Conservation (phyloP, 2,888 invertebrate species). For the Drosophila neonasuta region DNA sequence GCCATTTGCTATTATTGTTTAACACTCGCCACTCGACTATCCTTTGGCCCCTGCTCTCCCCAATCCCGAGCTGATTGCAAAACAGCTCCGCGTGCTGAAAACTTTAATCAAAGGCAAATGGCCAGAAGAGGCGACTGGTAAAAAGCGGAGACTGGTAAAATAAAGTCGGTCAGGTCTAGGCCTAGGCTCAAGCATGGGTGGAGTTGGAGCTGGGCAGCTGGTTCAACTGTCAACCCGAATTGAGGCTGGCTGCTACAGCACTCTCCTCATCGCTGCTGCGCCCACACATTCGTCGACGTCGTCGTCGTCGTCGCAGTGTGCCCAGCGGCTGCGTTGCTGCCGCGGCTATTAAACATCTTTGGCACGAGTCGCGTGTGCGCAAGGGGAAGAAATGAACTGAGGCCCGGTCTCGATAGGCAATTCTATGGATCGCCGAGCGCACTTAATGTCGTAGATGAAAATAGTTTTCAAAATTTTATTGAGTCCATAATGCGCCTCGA, state of each 20-base stretch:
- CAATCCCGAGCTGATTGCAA: slow-evolving; percentile 48
- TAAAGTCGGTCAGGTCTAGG: slow-evolving; percentile 63
- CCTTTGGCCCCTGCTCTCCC: neutral
- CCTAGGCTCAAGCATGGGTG: slow-evolving; percentile 36
- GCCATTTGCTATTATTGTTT: slow-evolving; percentile 76
- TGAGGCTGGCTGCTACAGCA: slow-evolving; percentile 42
- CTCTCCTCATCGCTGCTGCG: slow-evolving; percentile 39
- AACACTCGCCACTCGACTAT: slow-evolving; percentile 58
- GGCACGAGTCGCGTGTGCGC: slow-evolving; percentile 62
- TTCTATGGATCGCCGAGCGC: slow-evolving; percentile 21
- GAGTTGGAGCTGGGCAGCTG: slow-evolving; percentile 37
- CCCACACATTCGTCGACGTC: slow-evolving; percentile 57
- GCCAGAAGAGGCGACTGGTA: neutral
- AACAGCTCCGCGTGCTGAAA: slow-evolving; percentile 55
- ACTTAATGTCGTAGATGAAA: slow-evolving; percentile 41
- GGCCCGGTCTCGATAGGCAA: slow-evolving; percentile 24
- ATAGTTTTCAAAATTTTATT: slow-evolving; percentile 62
- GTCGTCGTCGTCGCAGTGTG: slow-evolving; percentile 10
- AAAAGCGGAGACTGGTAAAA: slow-evolving; percentile 17
- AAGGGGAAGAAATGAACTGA: slow-evolving; percentile 9
- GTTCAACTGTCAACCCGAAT: slow-evolving; percentile 72
- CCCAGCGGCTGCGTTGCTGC: slow-evolving; percentile 48
- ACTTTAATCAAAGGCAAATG: slow-evolving; percentile 74
- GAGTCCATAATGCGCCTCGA: slow-evolving; percentile 45
- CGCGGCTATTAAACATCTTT: slow-evolving; percentile 71